Evolutionary conservation across 2,888 invertebrate species (phyloP).

Genomic region (Amphipoea lucens): DNA sequence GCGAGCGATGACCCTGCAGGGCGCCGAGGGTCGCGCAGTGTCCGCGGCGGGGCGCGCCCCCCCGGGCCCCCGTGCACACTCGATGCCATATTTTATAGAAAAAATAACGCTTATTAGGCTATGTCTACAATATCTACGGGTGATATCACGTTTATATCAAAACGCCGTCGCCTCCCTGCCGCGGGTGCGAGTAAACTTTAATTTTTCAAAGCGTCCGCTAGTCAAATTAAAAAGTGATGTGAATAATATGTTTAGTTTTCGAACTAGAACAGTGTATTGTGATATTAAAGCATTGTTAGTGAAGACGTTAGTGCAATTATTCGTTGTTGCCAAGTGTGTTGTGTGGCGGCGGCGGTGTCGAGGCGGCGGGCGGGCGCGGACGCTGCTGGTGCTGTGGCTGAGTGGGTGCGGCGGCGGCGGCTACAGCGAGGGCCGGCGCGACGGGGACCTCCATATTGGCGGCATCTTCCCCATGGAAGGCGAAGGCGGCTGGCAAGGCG

Average conservation of each 20-base stretch:
- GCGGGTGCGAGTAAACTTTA: slow-evolving; percentile 82
- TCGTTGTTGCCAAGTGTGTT: slow-evolving; percentile 87
- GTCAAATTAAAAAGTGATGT: slow-evolving; percentile 88
- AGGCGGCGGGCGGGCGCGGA: slow-evolving; percentile 69
- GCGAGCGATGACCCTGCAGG: slow-evolving; percentile 87
- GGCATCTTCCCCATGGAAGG: slow-evolving; percentile 99
- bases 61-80: slow-evolving; percentile 75
- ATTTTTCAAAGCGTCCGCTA: slow-evolving; percentile 89
- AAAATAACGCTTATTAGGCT: slow-evolving; percentile 88
- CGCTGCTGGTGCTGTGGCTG: slow-evolving; percentile 81
- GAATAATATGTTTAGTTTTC: slow-evolving; percentile 80
- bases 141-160: slow-evolving; percentile 81
- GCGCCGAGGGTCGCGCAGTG: slow-evolving; percentile 80
- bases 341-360: slow-evolving; percentile 75
- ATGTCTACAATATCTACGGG: slow-evolving; percentile 85
- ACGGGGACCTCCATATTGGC: slow-evolving; percentile 97
- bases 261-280: slow-evolving; percentile 87
- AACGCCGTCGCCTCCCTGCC: slow-evolving; percentile 76
- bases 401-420: slow-evolving; percentile 75
- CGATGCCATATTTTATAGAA: slow-evolving; percentile 81
- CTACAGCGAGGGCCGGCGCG: slow-evolving; percentile 86
- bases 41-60: slow-evolving; percentile 78
- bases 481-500: slow-evolving; percentile 99
- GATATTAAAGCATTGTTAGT: slow-evolving; percentile 86
- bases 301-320: slow-evolving; percentile 88